Evolutionary conservation across 2,797 vertebrate genomes (phyloP).

Genomic region (Prionace glauca): DNA sequence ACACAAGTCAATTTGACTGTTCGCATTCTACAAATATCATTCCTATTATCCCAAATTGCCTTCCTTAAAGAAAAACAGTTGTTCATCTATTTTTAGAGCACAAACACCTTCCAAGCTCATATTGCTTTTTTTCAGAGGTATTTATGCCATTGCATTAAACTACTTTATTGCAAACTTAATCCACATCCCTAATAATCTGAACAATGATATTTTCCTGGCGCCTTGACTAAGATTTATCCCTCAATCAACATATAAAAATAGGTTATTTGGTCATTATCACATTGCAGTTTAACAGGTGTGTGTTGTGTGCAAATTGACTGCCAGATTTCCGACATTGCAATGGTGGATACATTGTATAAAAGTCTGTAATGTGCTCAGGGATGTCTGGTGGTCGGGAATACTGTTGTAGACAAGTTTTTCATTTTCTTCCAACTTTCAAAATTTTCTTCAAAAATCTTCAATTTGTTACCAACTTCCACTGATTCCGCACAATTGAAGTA

Average conservation of each 20-base stretch:
- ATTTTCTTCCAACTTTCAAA: neutral
- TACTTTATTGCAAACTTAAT: neutral
- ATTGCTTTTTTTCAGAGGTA: neutral
- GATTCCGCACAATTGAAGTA: neutral
- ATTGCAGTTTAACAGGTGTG: too few relatives aligned
- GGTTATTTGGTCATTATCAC: too few relatives aligned
- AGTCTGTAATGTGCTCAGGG: too few relatives aligned
- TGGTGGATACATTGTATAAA: too few relatives aligned
- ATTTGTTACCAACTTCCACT: neutral
- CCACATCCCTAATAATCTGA: neutral
- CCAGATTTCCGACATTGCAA: too few relatives aligned
- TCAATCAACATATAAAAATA: too few relatives aligned
- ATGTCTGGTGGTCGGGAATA: too few relatives aligned
- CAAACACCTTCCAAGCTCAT: neutral
- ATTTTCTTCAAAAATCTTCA: neutral
- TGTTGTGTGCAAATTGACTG: too few relatives aligned
- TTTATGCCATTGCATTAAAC: neutral
- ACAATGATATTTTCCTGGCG: neutral
- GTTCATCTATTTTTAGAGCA: neutral
- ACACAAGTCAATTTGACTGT: too few relatives aligned
- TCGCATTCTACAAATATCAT: too few relatives aligned
- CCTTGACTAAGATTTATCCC: too few relatives aligned
- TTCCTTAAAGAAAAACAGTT: neutral
- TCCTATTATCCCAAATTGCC: neutral
- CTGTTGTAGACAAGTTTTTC: too few relatives aligned